Conservation (phyloP, 2,113 vertebrate species). For the Suncus etruscus region DNA sequence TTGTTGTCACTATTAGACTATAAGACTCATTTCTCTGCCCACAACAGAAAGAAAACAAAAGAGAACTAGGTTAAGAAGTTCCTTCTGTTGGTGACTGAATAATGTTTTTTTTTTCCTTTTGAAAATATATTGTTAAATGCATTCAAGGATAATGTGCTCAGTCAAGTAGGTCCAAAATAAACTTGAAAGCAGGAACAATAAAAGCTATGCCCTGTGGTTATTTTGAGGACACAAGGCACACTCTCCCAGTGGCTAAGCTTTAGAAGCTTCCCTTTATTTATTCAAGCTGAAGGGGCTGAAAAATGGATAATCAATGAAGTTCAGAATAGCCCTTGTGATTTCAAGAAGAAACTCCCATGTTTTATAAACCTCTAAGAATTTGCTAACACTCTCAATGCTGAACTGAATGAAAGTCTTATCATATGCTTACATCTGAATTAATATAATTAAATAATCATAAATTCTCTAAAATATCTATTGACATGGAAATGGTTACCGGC, state of each 20-base stretch:
- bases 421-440: not conserved
- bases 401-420: not conserved
- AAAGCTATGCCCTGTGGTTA: not conserved
- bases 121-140: not conserved
- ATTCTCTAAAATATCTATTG: not conserved
- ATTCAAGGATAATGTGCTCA: conserved; percentile 11
- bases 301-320: not conserved
- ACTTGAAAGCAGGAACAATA: not conserved
- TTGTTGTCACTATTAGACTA: not conserved
- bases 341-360: not conserved
- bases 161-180: not conserved
- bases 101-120: not conserved
- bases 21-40: not conserved
- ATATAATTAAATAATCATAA: not conserved
- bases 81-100: not conserved
- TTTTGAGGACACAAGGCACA: not conserved
- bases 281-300: conserved; percentile 1
- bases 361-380: not conserved
- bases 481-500: not conserved
- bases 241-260: not conserved
- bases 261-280: conserved; percentile 24
- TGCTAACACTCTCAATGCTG: not conserved
- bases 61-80: not conserved
- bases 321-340: not conserved
- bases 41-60: not conserved